Evolutionary conservation across 2,888 invertebrate genomes (phyloP).

Genomic region (Allophyes oxyacanthae): DNA sequence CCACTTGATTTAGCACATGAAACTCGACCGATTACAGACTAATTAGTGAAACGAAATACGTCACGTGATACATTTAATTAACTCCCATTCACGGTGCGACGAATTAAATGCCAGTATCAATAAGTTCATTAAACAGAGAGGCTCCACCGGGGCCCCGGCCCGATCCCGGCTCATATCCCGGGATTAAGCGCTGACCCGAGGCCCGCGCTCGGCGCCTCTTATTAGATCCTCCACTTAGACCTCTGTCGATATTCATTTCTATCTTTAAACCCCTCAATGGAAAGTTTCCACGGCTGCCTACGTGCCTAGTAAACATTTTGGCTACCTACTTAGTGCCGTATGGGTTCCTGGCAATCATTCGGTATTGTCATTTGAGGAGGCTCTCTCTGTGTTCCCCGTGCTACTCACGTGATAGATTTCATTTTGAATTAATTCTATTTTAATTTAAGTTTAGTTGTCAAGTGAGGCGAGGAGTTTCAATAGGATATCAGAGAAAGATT

Average conservation of each 20-base stretch:
- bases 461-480: no score
- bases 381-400: no score
- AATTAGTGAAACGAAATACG: constrained; percentile 12
- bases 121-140: constrained; percentile 38
- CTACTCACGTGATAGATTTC: no score
- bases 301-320: constrained; percentile 1
- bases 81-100: constrained; percentile 17
- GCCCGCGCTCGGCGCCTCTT: constrained; percentile 22
- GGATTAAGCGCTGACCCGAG: constrained; percentile 44
- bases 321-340: no score
- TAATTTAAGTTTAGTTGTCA: no score
- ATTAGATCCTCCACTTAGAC: constrained; percentile 42
- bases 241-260: constrained; percentile 36
- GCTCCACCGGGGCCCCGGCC: constrained; percentile 5
- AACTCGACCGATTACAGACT: neutral
- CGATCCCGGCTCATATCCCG: constrained; percentile 31
- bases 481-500: no score
- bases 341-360: no score
- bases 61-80: constrained; percentile 31
- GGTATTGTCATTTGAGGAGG: no score
- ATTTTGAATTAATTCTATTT: no score
- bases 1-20: no score
- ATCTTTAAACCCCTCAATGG: constrained; percentile 30
- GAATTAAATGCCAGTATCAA: constrained; percentile 28
- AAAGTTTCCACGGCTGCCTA: constrained; percentile 14